Evolutionary conservation across 37 sponge, comb jelly and placozoan genomes (phyloP).

Genomic region (Cladorhizidae sp.): DNA sequence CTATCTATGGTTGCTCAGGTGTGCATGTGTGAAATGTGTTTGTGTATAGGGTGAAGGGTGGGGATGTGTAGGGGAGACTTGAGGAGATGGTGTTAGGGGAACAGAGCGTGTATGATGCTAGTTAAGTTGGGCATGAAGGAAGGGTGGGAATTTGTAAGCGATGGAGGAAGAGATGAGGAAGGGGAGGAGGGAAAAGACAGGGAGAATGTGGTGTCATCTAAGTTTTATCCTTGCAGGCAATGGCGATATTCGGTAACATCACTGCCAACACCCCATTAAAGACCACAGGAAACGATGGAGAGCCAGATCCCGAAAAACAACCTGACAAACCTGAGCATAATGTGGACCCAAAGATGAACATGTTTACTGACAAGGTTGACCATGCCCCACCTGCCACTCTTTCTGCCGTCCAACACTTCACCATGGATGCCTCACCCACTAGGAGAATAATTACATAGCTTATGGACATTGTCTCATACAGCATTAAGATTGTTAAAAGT

Average conservation of each 20-base stretch:
- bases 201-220: neutral
- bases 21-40: no score
- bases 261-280: constrained; percentile 10
- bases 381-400: neutral
- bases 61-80: no score
- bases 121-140: no score
- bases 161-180: no score
- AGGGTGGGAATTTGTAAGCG: no score
- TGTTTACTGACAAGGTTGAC: neutral
- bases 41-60: no score
- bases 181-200: neutral
- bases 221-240: constrained; percentile 58
- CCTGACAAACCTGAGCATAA: neutral
- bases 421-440: constrained; percentile 57
- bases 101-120: no score
- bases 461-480: no score
- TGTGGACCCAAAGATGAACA: neutral
- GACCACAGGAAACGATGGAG: constrained; percentile 7
- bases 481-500: no score
- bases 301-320: neutral
- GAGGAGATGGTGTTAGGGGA: no score
- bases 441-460: no score
- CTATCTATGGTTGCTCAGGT: no score
- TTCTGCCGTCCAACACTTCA: constrained; percentile 40
- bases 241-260: constrained; percentile 83